Conservation (phyloP, 2,888 invertebrate species). For the Chrysolina americana region DNA sequence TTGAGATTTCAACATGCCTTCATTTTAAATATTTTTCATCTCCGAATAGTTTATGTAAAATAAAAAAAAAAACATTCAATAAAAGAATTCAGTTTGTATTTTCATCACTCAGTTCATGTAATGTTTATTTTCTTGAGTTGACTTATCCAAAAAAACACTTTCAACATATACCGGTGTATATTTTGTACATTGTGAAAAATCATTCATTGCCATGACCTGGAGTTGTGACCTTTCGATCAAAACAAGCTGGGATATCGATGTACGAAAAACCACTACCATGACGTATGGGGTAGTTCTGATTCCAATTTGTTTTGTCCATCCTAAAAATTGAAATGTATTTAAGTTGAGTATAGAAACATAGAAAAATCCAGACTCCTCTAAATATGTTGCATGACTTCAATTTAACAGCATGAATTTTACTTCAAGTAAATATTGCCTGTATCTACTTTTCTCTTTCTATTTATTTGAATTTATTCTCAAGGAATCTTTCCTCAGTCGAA, state of each 20-base stretch:
- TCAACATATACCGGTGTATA: not conserved
- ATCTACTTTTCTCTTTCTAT: slow-evolving; percentile 37
- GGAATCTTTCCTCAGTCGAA: slow-evolving; percentile 36
- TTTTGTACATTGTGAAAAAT: not conserved
- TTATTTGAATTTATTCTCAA: slow-evolving; percentile 40
- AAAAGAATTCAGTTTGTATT: no score
- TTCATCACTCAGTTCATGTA: no score
- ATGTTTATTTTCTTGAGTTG: not conserved
- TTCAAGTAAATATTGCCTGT: slow-evolving; percentile 44
- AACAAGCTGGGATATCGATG: not conserved
- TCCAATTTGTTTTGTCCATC: not conserved
- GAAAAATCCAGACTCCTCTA: not conserved
- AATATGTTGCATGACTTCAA: slow-evolving; percentile 33
- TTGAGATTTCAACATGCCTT: no score
- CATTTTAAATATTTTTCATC: no score
- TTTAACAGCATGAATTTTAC: slow-evolving; percentile 42
- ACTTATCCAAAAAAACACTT: no score
- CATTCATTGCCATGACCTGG: not conserved
- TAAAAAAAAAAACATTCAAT: no score
- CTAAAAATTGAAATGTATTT: not conserved
- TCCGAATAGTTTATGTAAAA: no score
- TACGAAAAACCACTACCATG: not conserved
- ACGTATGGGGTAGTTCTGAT: not conserved
- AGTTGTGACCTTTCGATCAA: not conserved
- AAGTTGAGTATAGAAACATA: slow-evolving; percentile 20